phyloP scores from a whole-genome alignment of 1,140 invertebrate species.

The Drosophila repletoides region DNA sequence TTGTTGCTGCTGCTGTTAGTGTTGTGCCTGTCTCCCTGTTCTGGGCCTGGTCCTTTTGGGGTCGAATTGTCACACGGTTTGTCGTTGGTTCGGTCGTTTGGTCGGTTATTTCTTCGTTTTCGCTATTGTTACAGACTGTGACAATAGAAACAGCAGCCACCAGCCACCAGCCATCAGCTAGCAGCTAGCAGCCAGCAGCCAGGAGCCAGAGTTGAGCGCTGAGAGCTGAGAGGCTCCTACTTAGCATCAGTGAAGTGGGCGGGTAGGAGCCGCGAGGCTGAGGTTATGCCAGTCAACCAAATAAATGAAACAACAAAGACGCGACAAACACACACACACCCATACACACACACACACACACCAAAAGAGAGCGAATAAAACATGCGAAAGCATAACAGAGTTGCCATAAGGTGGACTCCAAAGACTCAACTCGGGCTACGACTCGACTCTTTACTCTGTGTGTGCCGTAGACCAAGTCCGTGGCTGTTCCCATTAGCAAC shows the following conservation, averaged over 20 bases:
- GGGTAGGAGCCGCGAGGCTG: conserved; percentile 48
- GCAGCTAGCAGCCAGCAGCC: conserved; percentile 28
- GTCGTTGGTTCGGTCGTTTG: conserved; percentile 22
- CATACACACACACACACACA: conserved; percentile 27
- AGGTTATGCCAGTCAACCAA: conserved; percentile 78
- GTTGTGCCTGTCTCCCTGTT: neutral
- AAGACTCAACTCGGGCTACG: conserved; percentile 11
- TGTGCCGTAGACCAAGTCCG: neutral
- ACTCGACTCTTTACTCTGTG: neutral
- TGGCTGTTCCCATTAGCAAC: conserved; percentile 38
- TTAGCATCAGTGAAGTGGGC: conserved; percentile 7
- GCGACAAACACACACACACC: conserved; percentile 9
- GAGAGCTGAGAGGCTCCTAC: conserved; percentile 24
- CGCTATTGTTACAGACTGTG: conserved; percentile 74
- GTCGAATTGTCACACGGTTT: conserved; percentile 69
- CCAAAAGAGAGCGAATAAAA: conserved; percentile 54
- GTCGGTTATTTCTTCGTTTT: conserved; percentile 12
- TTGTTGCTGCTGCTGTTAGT: conserved; percentile 17
- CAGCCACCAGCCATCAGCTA: neutral
- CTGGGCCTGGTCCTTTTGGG: conserved; percentile 50
- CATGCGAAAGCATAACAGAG: conserved; percentile 71
- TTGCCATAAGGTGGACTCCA: conserved; percentile 36
- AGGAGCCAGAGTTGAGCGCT: neutral
- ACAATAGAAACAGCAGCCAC: conserved; percentile 57
- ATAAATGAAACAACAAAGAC: conserved; percentile 78